A percentile compares a stretch with the other conserved stretches of the same genome.
Conservation (phyloP, 2,888 invertebrate species). For the Zygaena filipendulae region DNA sequence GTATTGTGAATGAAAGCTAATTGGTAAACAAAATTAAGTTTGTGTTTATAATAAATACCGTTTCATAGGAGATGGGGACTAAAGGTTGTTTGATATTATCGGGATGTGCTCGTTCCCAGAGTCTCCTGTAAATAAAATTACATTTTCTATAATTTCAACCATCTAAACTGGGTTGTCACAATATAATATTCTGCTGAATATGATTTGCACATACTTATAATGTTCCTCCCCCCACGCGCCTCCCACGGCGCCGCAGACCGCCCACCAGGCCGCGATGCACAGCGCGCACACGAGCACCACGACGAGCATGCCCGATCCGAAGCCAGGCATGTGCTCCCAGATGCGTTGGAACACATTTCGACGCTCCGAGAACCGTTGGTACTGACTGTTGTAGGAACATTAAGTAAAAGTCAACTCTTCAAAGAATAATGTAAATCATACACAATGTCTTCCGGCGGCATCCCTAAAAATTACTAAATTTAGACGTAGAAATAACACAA, state of each 20-base stretch:
- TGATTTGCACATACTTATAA: constrained; percentile 31
- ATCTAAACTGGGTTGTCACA: not conserved
- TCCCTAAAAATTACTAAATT: no score
- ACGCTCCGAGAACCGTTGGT: constrained; percentile 44
- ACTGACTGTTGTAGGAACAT: no score
- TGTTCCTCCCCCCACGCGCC: constrained; percentile 58
- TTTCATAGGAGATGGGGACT: constrained; percentile 44
- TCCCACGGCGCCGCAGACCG: constrained; percentile 47
- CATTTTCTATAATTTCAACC: not conserved
- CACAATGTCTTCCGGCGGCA: no score
- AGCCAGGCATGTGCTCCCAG: constrained; percentile 33
- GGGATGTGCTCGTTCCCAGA: constrained; percentile 58
- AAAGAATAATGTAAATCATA: no score
- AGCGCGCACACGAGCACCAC: constrained; percentile 39
- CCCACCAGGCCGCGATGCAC: constrained; percentile 52
- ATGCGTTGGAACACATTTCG: constrained; percentile 29
- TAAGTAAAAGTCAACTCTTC: no score
- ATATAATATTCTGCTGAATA: not conserved
- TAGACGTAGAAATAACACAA: no score
- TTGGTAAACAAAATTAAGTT: no score
- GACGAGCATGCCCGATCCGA: constrained; percentile 42
- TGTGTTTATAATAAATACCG: no score
- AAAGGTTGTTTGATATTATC: constrained; percentile 45
- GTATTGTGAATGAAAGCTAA: no score
- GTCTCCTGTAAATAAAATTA: constrained; percentile 28